Evolutionary conservation across 2,797 vertebrate genomes (phyloP), one percentile per base, ranked within the genome.

Genomic region (Muscicapa comitata): DNA sequence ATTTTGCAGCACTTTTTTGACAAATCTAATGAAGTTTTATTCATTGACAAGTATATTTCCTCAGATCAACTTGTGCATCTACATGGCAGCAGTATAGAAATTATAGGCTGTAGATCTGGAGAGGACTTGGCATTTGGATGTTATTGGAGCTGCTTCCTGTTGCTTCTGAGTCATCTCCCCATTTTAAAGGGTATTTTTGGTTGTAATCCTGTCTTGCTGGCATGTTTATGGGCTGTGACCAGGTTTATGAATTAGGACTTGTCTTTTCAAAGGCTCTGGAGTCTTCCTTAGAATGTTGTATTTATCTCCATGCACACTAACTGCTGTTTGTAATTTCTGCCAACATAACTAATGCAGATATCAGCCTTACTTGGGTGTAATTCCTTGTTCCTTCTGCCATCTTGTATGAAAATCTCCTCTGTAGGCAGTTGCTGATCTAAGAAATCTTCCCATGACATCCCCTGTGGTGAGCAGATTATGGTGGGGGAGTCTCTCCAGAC

Each of bases 121-220:
- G 38, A 62, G 43, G 55, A 79, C 19, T 54, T 85, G 67, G 42
- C n/a, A 84, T 86, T 91, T 89, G 53, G 28, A 33, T 87, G 77
- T 65, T 84, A 33, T 5, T 84, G 62, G 87, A 89, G 54, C 42
- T 91, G 54, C 47, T 81, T 81, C 66, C 54, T 84, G 66, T 81
- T 92, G 42, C 70, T 87, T 93, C 54, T 7, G 24, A 71, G 37
- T 81, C 58, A 24, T 77, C 45, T 45, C 45, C 88, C 16, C 6
- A 43, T 92, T 91, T 89, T 42, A 76, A 82, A 90, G 74, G 37
- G 10, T 70, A 43, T 89, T 91, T 94, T 85, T 77, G 82, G 47
- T 79, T 82, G 51, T 72, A 66, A 47, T 79, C 59, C 21, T 82
- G 29, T 70, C 67, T 86, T 86, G 73, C 51, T 93, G 71, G 51